Conservation (phyloP, 1,140 invertebrate species). For the Berghia stephanieae region DNA sequence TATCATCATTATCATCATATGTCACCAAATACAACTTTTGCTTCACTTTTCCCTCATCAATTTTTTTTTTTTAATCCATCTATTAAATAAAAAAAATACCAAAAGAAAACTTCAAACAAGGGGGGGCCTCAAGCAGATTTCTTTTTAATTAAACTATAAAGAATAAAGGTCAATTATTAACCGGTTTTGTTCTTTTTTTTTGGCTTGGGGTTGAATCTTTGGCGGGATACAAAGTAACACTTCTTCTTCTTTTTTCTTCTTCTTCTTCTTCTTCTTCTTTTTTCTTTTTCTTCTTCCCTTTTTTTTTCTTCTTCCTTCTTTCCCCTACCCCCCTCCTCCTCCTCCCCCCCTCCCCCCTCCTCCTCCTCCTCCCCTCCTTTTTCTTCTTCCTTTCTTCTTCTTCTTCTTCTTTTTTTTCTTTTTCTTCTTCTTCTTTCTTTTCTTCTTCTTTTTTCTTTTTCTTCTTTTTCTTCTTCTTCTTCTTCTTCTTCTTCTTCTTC, state of each 20-base stretch:
- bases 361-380: neutral
- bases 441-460: constrained; percentile 7
- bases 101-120: no score
- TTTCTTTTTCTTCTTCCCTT: constrained; percentile 4
- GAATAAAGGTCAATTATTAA: no score
- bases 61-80: no score
- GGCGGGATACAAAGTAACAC: neutral
- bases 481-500: neutral
- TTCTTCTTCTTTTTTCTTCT: constrained; percentile 24
- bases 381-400: neutral
- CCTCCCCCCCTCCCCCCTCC: no score
- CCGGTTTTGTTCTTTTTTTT: no score
- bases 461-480: constrained; percentile 1
- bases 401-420: neutral
- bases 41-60: no score
- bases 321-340: neutral
- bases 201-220: no score
- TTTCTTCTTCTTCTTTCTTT: constrained; percentile 1
- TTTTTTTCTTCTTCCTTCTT: constrained; percentile 8
- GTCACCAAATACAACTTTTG: no score
- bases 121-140: no score
- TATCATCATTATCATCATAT: no score
- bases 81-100: no score
- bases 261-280: neutral
- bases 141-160: no score